Percentiles rank a stretch among this genome's conserved stretches.
Conservation (phyloP, 2,888 invertebrate genomes). For the Macroteleia sp. region DNA sequence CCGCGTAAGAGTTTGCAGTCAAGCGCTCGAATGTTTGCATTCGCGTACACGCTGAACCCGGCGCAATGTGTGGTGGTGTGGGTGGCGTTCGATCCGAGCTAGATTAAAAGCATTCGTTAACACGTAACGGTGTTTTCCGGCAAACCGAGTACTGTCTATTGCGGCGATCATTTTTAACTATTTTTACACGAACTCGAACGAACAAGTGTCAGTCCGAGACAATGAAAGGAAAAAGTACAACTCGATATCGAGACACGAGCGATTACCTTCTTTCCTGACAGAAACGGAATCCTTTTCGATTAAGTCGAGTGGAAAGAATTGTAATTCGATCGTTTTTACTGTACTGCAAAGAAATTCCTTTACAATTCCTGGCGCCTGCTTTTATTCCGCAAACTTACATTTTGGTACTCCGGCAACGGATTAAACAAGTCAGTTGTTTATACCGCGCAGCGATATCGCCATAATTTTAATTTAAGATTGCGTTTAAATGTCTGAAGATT, state of each 20-base stretch:
- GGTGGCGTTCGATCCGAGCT: constrained; percentile 67
- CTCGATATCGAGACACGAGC: constrained; percentile 55
- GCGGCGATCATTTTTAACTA: constrained; percentile 60
- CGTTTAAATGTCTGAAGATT: constrained; percentile 7
- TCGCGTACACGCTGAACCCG: constrained; percentile 56
- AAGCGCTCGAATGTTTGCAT: constrained; percentile 67
- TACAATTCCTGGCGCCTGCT: constrained; percentile 31
- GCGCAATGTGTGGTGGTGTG: constrained; percentile 36
- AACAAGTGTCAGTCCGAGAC: constrained; percentile 52
- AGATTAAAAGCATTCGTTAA: constrained; percentile 75
- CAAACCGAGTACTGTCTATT: constrained; percentile 53
- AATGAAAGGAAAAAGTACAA: constrained; percentile 52
- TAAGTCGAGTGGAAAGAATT: constrained; percentile 46
- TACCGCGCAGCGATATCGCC: constrained; percentile 3
- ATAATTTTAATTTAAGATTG: constrained; percentile 29
- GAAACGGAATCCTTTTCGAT: constrained; percentile 53
- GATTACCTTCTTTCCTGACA: constrained; percentile 49
- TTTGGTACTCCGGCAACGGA: background rate
- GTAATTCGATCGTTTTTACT: constrained; percentile 53
- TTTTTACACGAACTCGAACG: constrained; percentile 50
- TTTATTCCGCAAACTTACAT: constrained; percentile 21
- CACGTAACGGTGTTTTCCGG: constrained; percentile 67
- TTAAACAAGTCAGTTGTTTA: constrained; percentile 17
- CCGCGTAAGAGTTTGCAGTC: constrained; percentile 60
- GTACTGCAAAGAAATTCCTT: constrained; percentile 38